Base-by-base conservation (phyloP, 2,888 invertebrate genomes). In the Branchellion lobata region DNA sequence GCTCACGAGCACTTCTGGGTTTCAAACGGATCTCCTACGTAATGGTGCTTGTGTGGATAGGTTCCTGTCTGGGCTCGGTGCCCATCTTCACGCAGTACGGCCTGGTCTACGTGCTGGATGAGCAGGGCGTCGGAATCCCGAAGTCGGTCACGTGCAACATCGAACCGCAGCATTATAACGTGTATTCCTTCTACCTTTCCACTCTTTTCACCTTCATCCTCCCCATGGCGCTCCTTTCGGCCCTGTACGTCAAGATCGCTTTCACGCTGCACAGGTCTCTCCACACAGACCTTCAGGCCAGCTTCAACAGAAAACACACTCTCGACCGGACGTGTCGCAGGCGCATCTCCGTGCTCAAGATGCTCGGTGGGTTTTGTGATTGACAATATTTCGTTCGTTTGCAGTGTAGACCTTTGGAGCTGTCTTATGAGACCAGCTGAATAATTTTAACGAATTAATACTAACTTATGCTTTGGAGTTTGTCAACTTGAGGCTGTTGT, bases 201-300 rank as follows among this genome's bases (percentile, higher is more conserved):
- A 91, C 92, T 0, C 87, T 91, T 85, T 88, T 94, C 84, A 94
- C 94, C 88, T 95, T 95, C 86, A 91, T 93, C 57, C 91, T 92
- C 68, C 95, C 94, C 0, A 94, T 95, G 93, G 92, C 92, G 47
- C 90, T 94, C 81, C 94, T 95, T 85, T 91, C 90, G 47, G 92
- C 93, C 82, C 89, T 95, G 81, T 95, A 95, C 85, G 84, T 85
- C 21, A 81, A 87, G 36, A 89, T 89, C 75, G 88, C 87, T 0
- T 79, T 86, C 5, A 85, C 86, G 33, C 85, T 87, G n/a, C 78
- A 81, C 2, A 68, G 81, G 33, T 83, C 83, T 3, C 68, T 81
- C 18, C 34, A 79, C 31, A 36, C 33, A 29, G 29, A 31, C 1
- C 18, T 69, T n/a, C 36, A 47, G 29, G 34, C 29, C 51, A 53